These are phyloP conservation scores for Etheostoma nigrum DNA, from an alignment of 2,797 vertebrate species.

Conservation along the genomic window DNA sequence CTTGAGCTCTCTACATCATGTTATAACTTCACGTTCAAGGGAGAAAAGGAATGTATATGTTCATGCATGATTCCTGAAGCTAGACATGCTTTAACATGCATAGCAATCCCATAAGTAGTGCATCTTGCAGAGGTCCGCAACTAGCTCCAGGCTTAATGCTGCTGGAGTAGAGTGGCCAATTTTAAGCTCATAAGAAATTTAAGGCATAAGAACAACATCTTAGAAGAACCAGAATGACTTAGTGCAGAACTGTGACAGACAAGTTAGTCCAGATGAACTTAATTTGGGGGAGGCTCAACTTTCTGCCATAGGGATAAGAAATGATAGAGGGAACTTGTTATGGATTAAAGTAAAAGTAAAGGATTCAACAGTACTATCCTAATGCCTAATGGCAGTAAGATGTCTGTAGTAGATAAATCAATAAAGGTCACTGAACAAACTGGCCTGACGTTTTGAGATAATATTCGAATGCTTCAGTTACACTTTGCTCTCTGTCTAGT, in stretches of 20 bases:
- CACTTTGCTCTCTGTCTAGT: conserved; percentile 18
- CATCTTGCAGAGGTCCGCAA: neutral
- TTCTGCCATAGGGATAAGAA: neutral
- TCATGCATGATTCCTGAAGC: neutral
- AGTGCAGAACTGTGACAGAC: neutral
- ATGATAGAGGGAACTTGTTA: neutral
- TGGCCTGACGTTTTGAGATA: conserved; percentile 3
- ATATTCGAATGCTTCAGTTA: conserved; percentile 9
- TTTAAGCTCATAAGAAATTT: no score
- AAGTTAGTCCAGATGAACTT: neutral
- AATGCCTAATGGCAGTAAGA: neutral
- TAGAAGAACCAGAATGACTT: neutral
- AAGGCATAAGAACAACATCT: neutral
- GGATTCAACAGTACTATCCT: neutral
- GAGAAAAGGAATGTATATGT: neutral
- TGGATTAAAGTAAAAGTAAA: conserved; percentile 1
- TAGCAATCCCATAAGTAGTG: conserved; percentile 1
- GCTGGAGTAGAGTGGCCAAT: neutral
- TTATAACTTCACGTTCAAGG: conserved; percentile 5
- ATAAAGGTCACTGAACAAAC: conserved; percentile 10
- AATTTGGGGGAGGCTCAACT: neutral
- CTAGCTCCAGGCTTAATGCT: neutral
- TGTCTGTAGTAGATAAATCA: neutral
- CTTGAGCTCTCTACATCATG: neutral
- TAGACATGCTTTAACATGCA: neutral